phyloP scores from a whole-genome alignment of 2,797 vertebrate species.

The Lepus townsendii region DNA sequence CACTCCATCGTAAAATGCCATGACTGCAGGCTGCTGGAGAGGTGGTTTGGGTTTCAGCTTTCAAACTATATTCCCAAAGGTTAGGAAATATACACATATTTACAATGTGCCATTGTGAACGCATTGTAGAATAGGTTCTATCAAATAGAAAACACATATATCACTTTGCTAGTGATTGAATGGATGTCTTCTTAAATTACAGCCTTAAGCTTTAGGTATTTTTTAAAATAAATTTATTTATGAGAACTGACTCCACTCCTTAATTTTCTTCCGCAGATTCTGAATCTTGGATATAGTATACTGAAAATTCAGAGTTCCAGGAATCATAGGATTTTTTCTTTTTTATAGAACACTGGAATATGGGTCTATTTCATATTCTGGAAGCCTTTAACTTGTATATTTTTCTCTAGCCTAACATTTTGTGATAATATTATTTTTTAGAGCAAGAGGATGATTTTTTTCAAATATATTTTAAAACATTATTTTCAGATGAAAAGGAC shows the following conservation, averaged over 20 bases:
- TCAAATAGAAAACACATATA: neutral
- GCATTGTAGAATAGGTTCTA: neutral
- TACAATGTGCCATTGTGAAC: neutral
- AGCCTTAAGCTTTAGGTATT: neutral
- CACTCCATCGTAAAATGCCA: neutral
- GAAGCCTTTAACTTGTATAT: neutral
- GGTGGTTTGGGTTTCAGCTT: neutral
- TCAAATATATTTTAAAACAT: neutral
- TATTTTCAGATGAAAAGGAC: neutral
- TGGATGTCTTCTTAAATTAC: neutral
- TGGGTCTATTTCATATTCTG: neutral
- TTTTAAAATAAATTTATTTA: constrained; percentile 10
- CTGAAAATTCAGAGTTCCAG: neutral
- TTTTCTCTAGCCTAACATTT: neutral
- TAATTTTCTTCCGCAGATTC: constrained; percentile 42
- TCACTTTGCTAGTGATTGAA: neutral
- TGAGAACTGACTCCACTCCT: neutral
- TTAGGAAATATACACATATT: neutral
- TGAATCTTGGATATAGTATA: neutral
- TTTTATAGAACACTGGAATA: neutral
- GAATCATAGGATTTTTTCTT: neutral
- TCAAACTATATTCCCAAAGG: neutral
- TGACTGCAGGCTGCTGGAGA: neutral
- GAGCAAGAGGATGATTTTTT: neutral
- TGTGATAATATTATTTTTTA: neutral